phyloP scores from a whole-genome alignment of 2,888 invertebrate genomes.

The Gerosis bhagava region DNA sequence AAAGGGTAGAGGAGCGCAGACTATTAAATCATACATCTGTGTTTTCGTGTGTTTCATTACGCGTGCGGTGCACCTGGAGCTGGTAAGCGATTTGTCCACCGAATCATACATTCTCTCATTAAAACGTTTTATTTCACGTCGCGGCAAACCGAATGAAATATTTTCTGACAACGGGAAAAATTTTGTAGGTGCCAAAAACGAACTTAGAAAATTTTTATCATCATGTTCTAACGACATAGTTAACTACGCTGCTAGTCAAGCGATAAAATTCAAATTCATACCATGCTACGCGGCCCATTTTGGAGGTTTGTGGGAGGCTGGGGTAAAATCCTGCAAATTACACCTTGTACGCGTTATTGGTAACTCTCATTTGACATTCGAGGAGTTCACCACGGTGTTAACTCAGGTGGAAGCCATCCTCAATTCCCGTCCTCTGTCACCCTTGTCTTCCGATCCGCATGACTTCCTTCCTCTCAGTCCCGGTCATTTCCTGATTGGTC shows the following conservation, averaged over 20 bases:
- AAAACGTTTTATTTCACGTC: constrained; percentile 7
- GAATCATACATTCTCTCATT: no score
- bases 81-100: no score
- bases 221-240: background rate
- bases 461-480: constrained; percentile 2
- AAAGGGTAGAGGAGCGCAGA: constrained; percentile 26
- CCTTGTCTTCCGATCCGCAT: background rate
- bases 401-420: constrained; percentile 10
- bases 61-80: constrained; percentile 2
- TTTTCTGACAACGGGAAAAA: constrained; percentile 4
- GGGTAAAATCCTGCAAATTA: background rate
- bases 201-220: background rate
- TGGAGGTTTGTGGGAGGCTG: constrained; percentile 6
- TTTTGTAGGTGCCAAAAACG: constrained; percentile 4
- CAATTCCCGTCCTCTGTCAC: constrained; percentile 8
- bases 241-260: background rate
- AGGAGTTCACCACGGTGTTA: constrained; percentile 4
- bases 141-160: constrained; percentile 3
- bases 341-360: constrained; percentile 5
- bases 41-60: constrained; percentile 19
- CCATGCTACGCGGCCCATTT: constrained; percentile 8
- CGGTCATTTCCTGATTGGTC: constrained; percentile 1
- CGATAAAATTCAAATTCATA: constrained; percentile 3
- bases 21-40: constrained; percentile 17
- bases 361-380: constrained; percentile 3